Evolutionary conservation across 1,140 invertebrate species (phyloP), one percentile per base, ranked within the genome.

Genomic region (Ips nitidus): DNA sequence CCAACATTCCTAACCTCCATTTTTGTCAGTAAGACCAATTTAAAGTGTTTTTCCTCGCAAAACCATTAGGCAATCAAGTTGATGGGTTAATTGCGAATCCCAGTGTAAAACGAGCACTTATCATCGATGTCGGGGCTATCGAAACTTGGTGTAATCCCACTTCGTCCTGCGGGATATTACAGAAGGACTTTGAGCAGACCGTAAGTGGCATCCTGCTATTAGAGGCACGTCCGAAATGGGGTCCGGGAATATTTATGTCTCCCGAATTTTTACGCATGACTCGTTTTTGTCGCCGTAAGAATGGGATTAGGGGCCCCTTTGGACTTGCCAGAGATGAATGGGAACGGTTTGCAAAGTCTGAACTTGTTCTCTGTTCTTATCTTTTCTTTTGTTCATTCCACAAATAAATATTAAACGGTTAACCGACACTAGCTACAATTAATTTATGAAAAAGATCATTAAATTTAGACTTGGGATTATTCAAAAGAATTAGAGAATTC

Each of bases 181-280:
- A 66, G 53, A 38, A 58, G 55, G 55, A 58, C 53, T 38, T 66
- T 57, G 22, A 52, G 40, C 43, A 41, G 43, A 41, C 56, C 65
- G 56, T 52, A 67, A 60, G 57, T 67, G 65, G 56, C 57, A 67
- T 67, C 65, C 65, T 67, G 57, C 56, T 60, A 67, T 67, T 67
- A 67, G 47, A 59, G 57, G 43, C 65, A 59, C 56, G 65, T 67
- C 65, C 43, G 57, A 67, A 67, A 67, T 59, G 45, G 65, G 56
- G 65, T 59, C 57, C 65, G 57, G 56, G 57, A 60, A 67, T 67
- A 67, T 67, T 67, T 67, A 67, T 67, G 65, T 67, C 47, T 43
- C 4, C 40, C 36, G 45, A 43, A 66, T 66, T 66, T 58, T 66
- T 66, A 58, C 64, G 64, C 64, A 66, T 66, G 64, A 66, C 64